Evolutionary conservation across 2,113 vertebrate genomes (phyloP).

Genomic region (Rhinolophus sinicus): DNA sequence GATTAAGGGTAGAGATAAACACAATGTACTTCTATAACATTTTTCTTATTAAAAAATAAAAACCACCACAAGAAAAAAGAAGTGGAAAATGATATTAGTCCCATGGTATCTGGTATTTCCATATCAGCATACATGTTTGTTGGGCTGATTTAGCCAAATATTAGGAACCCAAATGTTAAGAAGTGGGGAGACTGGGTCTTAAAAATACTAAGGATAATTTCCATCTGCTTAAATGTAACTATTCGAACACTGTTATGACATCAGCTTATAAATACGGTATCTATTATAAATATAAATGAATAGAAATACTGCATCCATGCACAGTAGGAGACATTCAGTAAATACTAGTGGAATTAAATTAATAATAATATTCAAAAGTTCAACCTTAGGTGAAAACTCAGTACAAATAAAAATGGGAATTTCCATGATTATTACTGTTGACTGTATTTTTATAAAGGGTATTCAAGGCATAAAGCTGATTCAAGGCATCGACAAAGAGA

Average conservation of each 20-base stretch:
- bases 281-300: neutral
- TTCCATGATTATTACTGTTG: neutral
- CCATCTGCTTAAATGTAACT: neutral
- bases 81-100: neutral
- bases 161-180: neutral
- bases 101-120: neutral
- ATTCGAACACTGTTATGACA: neutral
- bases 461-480: neutral
- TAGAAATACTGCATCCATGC: neutral
- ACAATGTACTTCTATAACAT: neutral
- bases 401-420: constrained; percentile 16
- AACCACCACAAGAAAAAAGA: neutral
- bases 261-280: neutral
- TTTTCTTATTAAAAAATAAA: constrained; percentile 57
- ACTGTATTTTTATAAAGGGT: constrained; percentile 2
- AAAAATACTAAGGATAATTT: neutral
- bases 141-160: neutral
- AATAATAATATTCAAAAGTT: constrained; percentile 27
- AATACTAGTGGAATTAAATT: neutral
- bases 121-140: neutral
- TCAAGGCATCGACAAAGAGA: constrained; percentile 8
- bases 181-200: neutral
- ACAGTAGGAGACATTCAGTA: neutral
- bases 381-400: neutral
- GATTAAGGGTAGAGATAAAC: constrained; percentile 22